A percentile compares a stretch with the other conserved stretches of the same genome.
phyloP scores from a whole-genome alignment of 1,140 invertebrate genomes.

The Drosophila kohkoa region DNA sequence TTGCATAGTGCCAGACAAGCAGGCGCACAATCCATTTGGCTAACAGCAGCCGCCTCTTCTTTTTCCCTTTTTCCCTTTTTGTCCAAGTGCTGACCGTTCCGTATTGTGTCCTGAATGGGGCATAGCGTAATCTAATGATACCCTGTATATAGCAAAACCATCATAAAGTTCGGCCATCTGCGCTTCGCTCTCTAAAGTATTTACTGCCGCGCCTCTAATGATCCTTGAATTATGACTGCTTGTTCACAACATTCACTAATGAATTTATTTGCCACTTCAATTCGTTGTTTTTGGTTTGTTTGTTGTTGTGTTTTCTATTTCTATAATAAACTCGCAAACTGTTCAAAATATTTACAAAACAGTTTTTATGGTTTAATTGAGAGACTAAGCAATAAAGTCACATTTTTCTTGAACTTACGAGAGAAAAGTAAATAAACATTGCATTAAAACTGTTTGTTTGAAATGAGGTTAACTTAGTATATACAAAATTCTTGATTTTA shows the following conservation, averaged over 20 bases:
- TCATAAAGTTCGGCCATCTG: conserved; percentile 15
- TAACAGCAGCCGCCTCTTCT: conserved; percentile 11
- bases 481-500: no score
- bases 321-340: no score
- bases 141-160: neutral
- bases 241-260: neutral
- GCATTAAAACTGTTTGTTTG: no score
- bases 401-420: no score
- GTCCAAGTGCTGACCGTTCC: conserved; percentile 1
- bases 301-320: no score
- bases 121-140: conserved; percentile 8
- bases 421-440: no score
- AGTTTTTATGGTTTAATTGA: no score
- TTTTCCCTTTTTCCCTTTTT: neutral
- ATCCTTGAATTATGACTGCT: conserved; percentile 2
- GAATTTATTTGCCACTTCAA: conserved; percentile 4
- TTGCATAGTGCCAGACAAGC: conserved; percentile 60
- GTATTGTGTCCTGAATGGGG: neutral
- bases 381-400: no score
- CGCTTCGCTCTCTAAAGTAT: neutral
- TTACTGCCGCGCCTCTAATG: neutral
- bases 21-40: conserved; percentile 45
- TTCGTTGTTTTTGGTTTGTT: neutral
- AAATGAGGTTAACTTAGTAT: no score
- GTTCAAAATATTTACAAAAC: no score